Base-by-base conservation (phyloP, 2,888 invertebrate species). In the Cactoblastis cactorum region DNA sequence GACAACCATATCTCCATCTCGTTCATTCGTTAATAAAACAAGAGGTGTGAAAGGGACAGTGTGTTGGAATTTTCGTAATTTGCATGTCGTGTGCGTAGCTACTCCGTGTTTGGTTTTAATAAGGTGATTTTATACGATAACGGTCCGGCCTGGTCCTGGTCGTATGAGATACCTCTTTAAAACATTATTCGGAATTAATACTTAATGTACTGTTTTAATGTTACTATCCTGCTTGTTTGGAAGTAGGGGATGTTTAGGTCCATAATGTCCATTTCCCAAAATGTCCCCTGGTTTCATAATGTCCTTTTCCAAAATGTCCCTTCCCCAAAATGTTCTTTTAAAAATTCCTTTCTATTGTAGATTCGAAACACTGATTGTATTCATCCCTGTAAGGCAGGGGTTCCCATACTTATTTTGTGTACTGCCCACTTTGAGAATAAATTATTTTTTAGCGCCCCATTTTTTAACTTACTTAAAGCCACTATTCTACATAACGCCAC, bases 91-190 rank as follows among this genome's bases (percentile, higher is more conserved):
- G 24, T 43, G 43, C 43, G 43, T 43, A 28, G 28, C 28, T 17
- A 9, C 28, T 28, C n/a, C 43, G 32, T 43, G 43, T 43, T 43
- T 28, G 32, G 28, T 17, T 67, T 71, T 78, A 77, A 77, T 77
- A 80, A 77, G 77, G 63, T 63, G 72, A 71, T 77, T 71, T 74
- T 62, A 59, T 66, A 57, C 61, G 71, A 70, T 78, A 80, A 76
- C 80, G 73, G 74, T 65, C 11, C 15, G 43, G 15, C 11, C 43
- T 4, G 43, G 43, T 43, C 43, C 28, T 14, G 43, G 43, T 43
- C 41, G 22, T 24, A n/a, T 38, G 17, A 17, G 28, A 28, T 28
- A 17, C 43, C 17, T 43, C 43, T 3, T 9, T 11, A 5, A 41
- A 41, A 41, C 24, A 41, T 24, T 41, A 41, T 41, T 41, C 24